Base-by-base conservation (phyloP, 1,140 invertebrate genomes). In the Drosophila albomicans region DNA sequence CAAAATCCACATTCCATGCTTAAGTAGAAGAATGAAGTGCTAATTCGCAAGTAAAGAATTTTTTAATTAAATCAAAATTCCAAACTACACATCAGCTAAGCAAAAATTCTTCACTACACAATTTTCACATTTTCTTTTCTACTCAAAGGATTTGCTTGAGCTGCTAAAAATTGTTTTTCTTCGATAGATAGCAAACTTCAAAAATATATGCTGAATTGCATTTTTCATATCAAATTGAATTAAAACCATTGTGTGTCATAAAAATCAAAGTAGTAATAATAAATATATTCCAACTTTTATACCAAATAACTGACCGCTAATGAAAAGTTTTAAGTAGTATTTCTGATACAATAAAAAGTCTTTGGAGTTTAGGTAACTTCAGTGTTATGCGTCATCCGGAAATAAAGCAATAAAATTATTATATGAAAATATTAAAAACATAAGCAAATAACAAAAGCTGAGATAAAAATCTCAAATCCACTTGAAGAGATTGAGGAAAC, bases 401-500 rank as follows among this genome's bases (percentile, higher is more conserved):
- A 52, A 59, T 46, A 54, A 65, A 72, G 38, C 46, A 52, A 61
- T 75, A 56, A 70, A 75, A 75, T 25, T 25, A 63, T 70, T 35
- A 52, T 68, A 43, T 58, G 32, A 35, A 57, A 65, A 54, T 35
- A 69, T 56, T 13, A 57, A 70, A 56, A 64, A 41, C 38, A 62
- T 57, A 38, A 45, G 52, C 61, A 73, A 82, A 70, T 73, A 67
- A 52, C 56, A 70, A 78, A 72, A 38, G 65, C 61, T 59, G 58
- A 75, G 45, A 64, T 48, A 63, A 30, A 25, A 25, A 25, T 25
- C 32, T n/a, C 15, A 65, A 65, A 58, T 43, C 30, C 30, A 51
- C 38, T 56, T 35, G 10, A 35, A 43, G 63, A 45, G n/a, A 64
- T 15, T 41, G 35, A 38, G 35, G 35, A 43, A 61, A 67, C 66